Base-by-base conservation (phyloP, 2,113 vertebrate genomes). In the Synchiropus splendidus region DNA sequence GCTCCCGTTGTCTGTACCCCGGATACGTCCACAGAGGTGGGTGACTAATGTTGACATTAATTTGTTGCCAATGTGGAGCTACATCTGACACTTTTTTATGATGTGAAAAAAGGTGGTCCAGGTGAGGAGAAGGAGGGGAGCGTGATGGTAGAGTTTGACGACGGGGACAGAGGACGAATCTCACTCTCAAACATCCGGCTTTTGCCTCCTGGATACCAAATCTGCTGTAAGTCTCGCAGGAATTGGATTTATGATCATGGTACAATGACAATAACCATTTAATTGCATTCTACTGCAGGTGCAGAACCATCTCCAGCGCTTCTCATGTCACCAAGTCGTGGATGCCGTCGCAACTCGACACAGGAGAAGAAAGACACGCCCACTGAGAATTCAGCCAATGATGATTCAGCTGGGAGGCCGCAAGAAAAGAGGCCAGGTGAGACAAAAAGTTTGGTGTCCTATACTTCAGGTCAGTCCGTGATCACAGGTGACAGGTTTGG, bases 141-240 rank as follows among this genome's bases (percentile, higher is more conserved):
- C 0, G 89, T 97, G 57, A 83, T 93, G 71, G 94, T 98, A 52
- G 92, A 96, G 61, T 98, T 98, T 16, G 94, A 98, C 1, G 94
- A 98, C 0, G 94, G 94, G 13, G 94, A 98, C 77, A 89, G 88
- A 0, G 94, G 94, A 27, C 88, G 90, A 75, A 98, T 98, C 34
- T 89, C 90, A 0, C 77, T 97, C 12, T 78, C 87, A 18, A 94
- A 89, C 56, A 90, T 97, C 69, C 84, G 94, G 42, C 83, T 97
- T 42, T 84, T 97, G 51, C 94, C 94, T 0, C 92, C 92, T 0
- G 90, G 91, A 62, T 97, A 96, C 74, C 93, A 94, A 76, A 92
- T 97, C 72, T 86, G 86, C 60, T 97, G 94, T 97, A 76, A 87
- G 92, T 68, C 10, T 16, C 1, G 32, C 11, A 16, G 2, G 21